These are phyloP conservation scores for Datnioides undecimradiatus DNA, from an alignment of 2,113 vertebrate genomes.

Conservation along the genomic window DNA sequence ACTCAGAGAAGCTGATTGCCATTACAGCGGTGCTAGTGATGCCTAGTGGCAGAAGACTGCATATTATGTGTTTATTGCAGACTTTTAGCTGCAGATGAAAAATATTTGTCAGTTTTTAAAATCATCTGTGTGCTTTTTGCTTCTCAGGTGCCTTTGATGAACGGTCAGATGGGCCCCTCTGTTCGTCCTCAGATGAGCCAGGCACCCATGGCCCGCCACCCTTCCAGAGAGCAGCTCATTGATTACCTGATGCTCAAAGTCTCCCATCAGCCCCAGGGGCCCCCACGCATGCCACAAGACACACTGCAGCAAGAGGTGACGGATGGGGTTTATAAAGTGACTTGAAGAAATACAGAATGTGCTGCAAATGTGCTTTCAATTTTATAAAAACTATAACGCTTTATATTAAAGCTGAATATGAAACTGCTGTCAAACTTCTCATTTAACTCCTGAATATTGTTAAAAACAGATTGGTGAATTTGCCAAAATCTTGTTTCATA, in stretches of 20 bases:
- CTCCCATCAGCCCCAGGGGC: constrained; percentile 88
- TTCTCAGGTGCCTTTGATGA: constrained; percentile 93
- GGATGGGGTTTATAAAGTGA: too few relatives aligned
- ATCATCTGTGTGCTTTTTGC: neutral
- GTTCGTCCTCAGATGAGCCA: constrained; percentile 87
- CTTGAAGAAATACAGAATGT: neutral
- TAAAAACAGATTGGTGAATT: too few relatives aligned
- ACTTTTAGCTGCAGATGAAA: neutral
- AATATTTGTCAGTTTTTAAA: neutral
- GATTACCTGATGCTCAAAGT: constrained; percentile 98
- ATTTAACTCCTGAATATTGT: too few relatives aligned
- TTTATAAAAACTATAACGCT: too few relatives aligned
- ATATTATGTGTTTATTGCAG: too few relatives aligned
- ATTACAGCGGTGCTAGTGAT: too few relatives aligned
- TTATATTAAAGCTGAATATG: too few relatives aligned
- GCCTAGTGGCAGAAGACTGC: too few relatives aligned
- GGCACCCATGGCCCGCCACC: constrained; percentile 91
- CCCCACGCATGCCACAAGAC: constrained; percentile 86
- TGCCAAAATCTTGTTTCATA: neutral
- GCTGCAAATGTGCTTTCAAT: too few relatives aligned
- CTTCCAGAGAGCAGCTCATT: constrained; percentile 96
- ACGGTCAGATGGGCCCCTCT: constrained; percentile 92
- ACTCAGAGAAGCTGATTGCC: too few relatives aligned
- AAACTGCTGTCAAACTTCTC: too few relatives aligned
- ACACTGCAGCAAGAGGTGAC: constrained; percentile 90